phyloP scores from a whole-genome alignment of 2,797 vertebrate genomes.

The Crenuchus spilurus region DNA sequence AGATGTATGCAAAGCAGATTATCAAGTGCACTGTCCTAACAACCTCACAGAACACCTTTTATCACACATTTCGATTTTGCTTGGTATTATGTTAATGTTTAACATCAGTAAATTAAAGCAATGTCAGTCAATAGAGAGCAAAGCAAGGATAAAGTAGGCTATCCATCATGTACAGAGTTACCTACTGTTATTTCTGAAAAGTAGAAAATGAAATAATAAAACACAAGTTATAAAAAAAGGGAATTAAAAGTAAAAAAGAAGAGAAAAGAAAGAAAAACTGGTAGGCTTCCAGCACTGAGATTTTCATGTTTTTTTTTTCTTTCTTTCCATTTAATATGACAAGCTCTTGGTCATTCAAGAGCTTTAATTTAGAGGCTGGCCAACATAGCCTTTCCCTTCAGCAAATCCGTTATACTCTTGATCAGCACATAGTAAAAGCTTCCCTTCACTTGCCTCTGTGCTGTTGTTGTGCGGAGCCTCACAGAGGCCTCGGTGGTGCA shows the following conservation, averaged over 20 bases:
- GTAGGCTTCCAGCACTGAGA: background rate
- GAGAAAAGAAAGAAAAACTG: background rate
- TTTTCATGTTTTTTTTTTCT: background rate
- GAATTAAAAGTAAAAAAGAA: background rate
- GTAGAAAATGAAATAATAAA: too few species aligned
- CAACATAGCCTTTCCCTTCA: slow-evolving; percentile 4
- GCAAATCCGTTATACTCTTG: slow-evolving; percentile 17
- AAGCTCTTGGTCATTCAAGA: slow-evolving; percentile 24
- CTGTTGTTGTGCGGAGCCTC: slow-evolving; percentile 47
- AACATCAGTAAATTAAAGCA: background rate
- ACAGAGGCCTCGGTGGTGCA: slow-evolving; percentile 56
- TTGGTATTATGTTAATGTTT: background rate
- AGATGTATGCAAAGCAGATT: background rate
- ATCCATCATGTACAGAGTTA: background rate
- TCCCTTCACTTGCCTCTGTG: slow-evolving; percentile 17
- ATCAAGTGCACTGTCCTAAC: background rate
- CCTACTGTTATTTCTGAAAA: background rate
- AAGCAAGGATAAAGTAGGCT: background rate
- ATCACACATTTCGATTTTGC: background rate
- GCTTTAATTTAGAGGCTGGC: slow-evolving; percentile 29
- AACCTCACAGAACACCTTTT: background rate
- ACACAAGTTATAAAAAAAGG: background rate
- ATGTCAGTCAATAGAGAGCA: background rate
- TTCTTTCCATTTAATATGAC: background rate
- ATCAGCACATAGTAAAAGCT: slow-evolving; percentile 42